phyloP scores from a whole-genome alignment of 2,888 invertebrate species.

The Philereme transversata region DNA sequence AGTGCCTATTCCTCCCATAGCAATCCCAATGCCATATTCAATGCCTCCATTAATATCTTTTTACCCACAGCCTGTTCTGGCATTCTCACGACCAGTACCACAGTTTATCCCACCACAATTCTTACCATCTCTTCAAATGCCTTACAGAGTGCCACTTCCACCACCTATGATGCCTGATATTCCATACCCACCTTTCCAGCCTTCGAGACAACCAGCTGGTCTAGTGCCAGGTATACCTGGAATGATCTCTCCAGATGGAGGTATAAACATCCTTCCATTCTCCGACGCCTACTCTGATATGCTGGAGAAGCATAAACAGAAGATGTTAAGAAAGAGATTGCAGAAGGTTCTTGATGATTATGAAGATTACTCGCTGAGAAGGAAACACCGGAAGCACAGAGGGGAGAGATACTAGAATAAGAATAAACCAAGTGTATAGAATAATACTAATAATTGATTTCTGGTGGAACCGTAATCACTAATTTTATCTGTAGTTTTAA shows the following conservation, averaged over 20 bases:
- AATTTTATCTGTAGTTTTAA: no score
- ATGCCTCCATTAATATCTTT: not conserved
- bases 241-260: constrained; percentile 61
- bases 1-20: constrained; percentile 27
- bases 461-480: no score
- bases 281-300: constrained; percentile 69
- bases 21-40: constrained; percentile 23
- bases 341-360: constrained; percentile 52
- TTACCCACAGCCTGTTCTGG: constrained; percentile 13
- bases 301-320: constrained; percentile 63
- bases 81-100: constrained; percentile 5
- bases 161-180: constrained; percentile 16
- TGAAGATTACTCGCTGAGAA: constrained; percentile 37
- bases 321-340: constrained; percentile 56
- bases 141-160: constrained; percentile 38
- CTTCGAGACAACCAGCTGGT: constrained; percentile 41
- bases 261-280: constrained; percentile 72
- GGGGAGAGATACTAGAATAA: not conserved
- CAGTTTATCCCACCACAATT: constrained; percentile 36
- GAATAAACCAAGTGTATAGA: no score
- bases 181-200: constrained; percentile 21
- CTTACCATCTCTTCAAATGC: constrained; percentile 41
- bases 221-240: constrained; percentile 68
- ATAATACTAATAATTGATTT: not conserved
- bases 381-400: constrained; percentile 10